phyloP scores from a whole-genome alignment of 2,113 vertebrate genomes.

The Leptocoma aspasia region DNA sequence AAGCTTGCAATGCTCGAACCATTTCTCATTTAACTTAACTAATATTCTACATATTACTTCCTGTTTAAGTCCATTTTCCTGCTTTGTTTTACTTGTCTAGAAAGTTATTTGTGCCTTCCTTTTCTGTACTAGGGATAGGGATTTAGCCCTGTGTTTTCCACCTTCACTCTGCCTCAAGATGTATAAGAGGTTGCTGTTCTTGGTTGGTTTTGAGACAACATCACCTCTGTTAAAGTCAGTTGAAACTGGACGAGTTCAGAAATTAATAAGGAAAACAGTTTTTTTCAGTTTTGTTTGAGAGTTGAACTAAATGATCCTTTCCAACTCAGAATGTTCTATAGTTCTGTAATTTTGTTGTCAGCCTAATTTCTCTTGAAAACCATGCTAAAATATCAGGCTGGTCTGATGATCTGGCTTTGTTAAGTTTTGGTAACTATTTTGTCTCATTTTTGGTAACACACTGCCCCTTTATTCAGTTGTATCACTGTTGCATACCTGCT shows the following conservation, averaged over 20 bases:
- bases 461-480: not conserved
- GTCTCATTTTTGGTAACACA: fast-evolving
- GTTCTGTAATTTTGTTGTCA: not conserved
- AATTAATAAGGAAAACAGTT: not conserved
- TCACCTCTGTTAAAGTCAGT: not conserved
- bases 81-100: not conserved
- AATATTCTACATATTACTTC: not conserved
- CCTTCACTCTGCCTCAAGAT: not conserved
- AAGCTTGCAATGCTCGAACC: not conserved
- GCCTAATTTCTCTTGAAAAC: not conserved
- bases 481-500: not conserved
- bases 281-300: not conserved
- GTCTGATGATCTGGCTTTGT: not conserved
- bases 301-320: not conserved
- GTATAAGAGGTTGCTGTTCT: fast-evolving
- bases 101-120: not conserved
- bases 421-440: not conserved
- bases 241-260: not conserved
- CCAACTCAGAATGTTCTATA: not conserved
- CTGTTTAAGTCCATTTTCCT: not conserved
- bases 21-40: not conserved
- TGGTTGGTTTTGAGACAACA: not conserved
- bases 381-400: not conserved
- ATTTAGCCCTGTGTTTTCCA: not conserved
- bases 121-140: not conserved